phyloP scores from a whole-genome alignment of 2,113 vertebrate genomes.

The Hydrolagus affinis region DNA sequence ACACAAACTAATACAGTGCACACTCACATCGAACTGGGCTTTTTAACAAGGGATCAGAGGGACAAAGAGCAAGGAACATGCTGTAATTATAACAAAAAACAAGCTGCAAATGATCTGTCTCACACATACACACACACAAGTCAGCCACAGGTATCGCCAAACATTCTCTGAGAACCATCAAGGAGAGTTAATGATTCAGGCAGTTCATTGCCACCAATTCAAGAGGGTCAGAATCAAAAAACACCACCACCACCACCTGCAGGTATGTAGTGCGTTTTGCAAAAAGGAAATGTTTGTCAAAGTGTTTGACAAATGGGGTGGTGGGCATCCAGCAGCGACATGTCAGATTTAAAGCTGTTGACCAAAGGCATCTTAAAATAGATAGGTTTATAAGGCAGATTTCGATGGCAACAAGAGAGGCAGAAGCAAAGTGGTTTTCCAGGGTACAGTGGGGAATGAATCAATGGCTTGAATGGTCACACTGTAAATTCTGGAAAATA shows the following conservation, averaged over 20 bases:
- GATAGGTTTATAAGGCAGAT: too few species aligned
- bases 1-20: conserved; percentile 59
- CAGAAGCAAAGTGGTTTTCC: too few species aligned
- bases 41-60: conserved; percentile 64
- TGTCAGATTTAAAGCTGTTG: too few species aligned
- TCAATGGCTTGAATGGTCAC: too few species aligned
- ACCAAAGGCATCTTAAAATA: too few species aligned
- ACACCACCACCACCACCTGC: background rate
- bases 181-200: background rate
- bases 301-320: too few species aligned
- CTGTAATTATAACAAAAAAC: conserved; percentile 67
- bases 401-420: too few species aligned
- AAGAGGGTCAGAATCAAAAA: background rate
- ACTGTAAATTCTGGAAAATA: too few species aligned
- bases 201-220: background rate
- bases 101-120: conserved; percentile 47
- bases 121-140: conserved; percentile 41
- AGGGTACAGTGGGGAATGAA: too few species aligned
- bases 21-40: conserved; percentile 57
- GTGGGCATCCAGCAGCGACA: too few species aligned
- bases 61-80: conserved; percentile 63
- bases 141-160: conserved; percentile 42
- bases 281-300: too few species aligned
- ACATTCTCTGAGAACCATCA: conserved; percentile 25
- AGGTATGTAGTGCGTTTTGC: too few species aligned